Evolutionary conservation across 2,797 vertebrate species (phyloP).

Genomic region (Gymnoscopelus braueri): DNA sequence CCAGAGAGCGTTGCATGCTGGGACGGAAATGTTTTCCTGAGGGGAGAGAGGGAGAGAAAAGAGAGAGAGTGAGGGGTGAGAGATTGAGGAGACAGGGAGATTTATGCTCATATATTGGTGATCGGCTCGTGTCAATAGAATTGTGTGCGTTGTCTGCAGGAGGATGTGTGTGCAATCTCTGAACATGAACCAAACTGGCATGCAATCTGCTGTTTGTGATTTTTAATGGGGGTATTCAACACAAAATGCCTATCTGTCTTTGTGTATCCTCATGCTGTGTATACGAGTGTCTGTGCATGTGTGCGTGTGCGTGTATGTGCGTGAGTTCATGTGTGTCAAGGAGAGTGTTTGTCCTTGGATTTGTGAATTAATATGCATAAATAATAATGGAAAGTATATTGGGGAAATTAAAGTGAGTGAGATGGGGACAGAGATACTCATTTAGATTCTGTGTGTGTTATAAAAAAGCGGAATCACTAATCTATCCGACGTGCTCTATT

Average conservation of each 20-base stretch:
- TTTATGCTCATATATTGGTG: background rate
- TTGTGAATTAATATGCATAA: conserved; percentile 31
- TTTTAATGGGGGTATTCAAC: conserved; percentile 10
- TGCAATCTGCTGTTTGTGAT: background rate
- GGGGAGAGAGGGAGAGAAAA: conserved; percentile 24
- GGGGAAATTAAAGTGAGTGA: conserved; percentile 13
- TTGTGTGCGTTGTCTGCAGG: conserved; percentile 2
- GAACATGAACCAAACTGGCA: conserved; percentile 19
- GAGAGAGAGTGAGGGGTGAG: conserved; percentile 43
- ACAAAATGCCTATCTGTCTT: conserved; percentile 8
- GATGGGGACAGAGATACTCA: conserved; percentile 26
- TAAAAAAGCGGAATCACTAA: conserved; percentile 6
- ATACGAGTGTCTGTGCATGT: conserved; percentile 5
- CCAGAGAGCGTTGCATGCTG: conserved; percentile 96
- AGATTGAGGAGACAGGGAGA: conserved; percentile 19
- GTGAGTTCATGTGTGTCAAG: conserved; percentile 26
- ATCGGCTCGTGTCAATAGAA: conserved; percentile 1
- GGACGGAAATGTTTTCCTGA: conserved; percentile 97
- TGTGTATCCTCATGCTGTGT: conserved; percentile 14
- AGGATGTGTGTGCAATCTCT: conserved; percentile 4
- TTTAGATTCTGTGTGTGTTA: conserved; percentile 20
- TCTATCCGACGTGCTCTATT: conserved; percentile 4
- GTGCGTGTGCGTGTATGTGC: conserved; percentile 10
- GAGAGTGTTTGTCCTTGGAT: conserved; percentile 20
- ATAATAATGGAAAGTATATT: conserved; percentile 37